A percentile compares a stretch with the other conserved stretches of the same genome.
Evolutionary conservation across 30 jellyfish, hydroid and myxozoan species (phyloP).

Genomic region (Calvadosia cruxmelitensis): DNA sequence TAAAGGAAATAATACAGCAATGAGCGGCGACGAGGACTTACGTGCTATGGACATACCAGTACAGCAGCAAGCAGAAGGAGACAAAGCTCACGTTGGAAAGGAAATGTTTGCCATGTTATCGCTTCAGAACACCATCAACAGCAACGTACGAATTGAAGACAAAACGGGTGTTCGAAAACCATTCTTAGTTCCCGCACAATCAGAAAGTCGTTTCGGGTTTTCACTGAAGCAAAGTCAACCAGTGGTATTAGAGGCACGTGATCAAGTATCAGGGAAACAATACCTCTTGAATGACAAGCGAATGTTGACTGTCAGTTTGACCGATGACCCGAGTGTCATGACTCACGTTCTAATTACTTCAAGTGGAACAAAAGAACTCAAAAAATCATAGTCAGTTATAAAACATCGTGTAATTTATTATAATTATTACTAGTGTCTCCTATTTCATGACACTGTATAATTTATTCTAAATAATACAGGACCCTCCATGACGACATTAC

Average conservation of each 20-base stretch:
- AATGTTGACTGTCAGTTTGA: background rate
- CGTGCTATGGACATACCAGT: background rate
- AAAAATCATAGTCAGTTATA: too few relatives aligned
- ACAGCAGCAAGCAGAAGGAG: background rate
- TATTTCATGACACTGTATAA: too few relatives aligned
- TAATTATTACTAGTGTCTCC: too few relatives aligned
- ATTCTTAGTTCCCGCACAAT: constrained; percentile 36
- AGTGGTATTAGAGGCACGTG: constrained; percentile 24
- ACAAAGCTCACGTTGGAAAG: background rate
- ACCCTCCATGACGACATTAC: too few relatives aligned
- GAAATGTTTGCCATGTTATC: constrained; percentile 24
- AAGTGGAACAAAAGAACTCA: too few relatives aligned
- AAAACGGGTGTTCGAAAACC: constrained; percentile 60
- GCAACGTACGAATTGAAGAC: constrained; percentile 19
- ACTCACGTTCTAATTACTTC: background rate
- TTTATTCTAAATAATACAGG: too few relatives aligned
- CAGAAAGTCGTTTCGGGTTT: constrained; percentile 31
- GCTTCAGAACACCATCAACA: constrained; percentile 18
- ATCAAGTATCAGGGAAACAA: background rate
- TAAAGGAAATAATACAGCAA: too few relatives aligned
- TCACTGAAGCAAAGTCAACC: constrained; percentile 26
- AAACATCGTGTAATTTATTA: too few relatives aligned
- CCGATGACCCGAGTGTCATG: background rate
- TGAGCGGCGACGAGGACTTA: background rate
- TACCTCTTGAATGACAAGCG: background rate